These are phyloP conservation scores for Neodiprion fabricii DNA, from an alignment of 1,140 invertebrate species.

Conservation along the genomic window DNA sequence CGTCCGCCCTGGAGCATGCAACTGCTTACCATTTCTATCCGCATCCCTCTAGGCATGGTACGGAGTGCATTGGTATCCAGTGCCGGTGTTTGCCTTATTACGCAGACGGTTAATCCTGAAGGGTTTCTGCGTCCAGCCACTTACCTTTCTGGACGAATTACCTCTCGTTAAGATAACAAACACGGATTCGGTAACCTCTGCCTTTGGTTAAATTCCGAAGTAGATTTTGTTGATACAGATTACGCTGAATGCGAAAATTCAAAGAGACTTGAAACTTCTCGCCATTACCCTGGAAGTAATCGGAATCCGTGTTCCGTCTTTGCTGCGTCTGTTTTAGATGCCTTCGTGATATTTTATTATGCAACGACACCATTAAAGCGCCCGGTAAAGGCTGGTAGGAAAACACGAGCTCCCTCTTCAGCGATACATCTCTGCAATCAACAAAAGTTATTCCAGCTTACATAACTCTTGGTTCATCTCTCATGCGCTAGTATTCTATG, in stretches of 20 bases:
- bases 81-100: not conserved
- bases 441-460: constrained; percentile 14
- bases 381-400: not conserved
- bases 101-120: not conserved
- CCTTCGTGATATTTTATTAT: not conserved
- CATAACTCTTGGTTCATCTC: not conserved
- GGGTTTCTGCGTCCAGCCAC: not conserved
- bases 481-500: not conserved
- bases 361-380: not conserved
- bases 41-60: not conserved
- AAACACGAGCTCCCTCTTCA: constrained; percentile 8
- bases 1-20: not conserved
- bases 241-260: no score
- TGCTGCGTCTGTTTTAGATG: not conserved
- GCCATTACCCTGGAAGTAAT: not conserved
- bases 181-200: not conserved
- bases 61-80: not conserved
- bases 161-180: no score
- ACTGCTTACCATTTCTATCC: not conserved
- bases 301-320: not conserved
- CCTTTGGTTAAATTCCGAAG: not conserved
- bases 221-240: no score
- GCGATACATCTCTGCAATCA: constrained; percentile 10
- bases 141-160: no score
- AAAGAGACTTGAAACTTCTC: no score